Evolutionary conservation across 2,888 invertebrate species (phyloP).

Genomic region (Spicauda simplicius): DNA sequence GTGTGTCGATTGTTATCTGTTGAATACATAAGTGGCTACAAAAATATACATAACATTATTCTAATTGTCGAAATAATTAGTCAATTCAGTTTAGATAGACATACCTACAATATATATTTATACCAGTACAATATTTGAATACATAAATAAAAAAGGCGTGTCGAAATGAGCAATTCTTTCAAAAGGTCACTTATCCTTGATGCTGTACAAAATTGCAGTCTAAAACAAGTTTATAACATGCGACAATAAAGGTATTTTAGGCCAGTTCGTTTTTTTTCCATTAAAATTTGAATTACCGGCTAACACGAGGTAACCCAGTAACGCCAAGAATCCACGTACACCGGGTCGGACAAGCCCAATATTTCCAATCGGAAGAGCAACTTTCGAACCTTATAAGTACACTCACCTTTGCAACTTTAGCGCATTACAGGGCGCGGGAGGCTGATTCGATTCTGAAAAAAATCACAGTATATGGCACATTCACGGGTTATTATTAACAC

Average conservation of each 20-base stretch:
- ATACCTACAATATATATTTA: not conserved
- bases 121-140: not conserved
- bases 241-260: not conserved
- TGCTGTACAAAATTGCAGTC: not conserved
- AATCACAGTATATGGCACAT: constrained; percentile 54
- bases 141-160: not conserved
- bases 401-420: constrained; percentile 63
- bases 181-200: not conserved
- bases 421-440: constrained; percentile 55
- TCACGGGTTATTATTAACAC: constrained; percentile 50
- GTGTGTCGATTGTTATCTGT: not conserved
- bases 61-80: not conserved
- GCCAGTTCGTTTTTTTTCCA: not conserved
- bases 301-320: constrained; percentile 40
- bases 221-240: not conserved
- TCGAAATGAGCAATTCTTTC: not conserved
- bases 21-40: not conserved
- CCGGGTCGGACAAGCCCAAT: constrained; percentile 33
- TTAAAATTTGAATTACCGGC: not conserved
- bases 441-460: constrained; percentile 46
- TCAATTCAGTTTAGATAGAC: not conserved
- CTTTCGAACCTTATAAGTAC: constrained; percentile 52
- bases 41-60: not conserved
- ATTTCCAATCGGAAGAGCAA: constrained; percentile 45
- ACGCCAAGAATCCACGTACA: constrained; percentile 42